These are phyloP conservation scores for Heliconius erato DNA, from an alignment of 2,888 invertebrate species.

Conservation along the genomic window DNA sequence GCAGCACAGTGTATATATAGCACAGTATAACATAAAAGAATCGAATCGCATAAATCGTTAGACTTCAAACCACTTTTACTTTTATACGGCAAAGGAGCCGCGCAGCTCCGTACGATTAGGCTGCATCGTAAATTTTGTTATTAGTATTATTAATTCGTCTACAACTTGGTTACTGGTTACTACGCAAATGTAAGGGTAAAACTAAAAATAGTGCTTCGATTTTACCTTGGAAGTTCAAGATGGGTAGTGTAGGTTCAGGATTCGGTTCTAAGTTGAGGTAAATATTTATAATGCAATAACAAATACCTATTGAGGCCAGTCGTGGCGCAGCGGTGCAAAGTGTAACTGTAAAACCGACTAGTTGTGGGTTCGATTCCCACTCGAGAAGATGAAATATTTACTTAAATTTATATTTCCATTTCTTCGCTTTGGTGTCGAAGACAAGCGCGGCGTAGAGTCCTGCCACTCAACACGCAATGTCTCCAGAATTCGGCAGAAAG, in stretches of 20 bases:
- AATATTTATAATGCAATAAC: background rate
- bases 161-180: constrained; percentile 23
- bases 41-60: constrained; percentile 42
- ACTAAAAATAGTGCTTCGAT: background rate
- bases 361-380: too few relatives aligned
- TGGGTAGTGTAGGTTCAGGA: background rate
- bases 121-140: constrained; percentile 62
- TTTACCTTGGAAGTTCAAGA: background rate
- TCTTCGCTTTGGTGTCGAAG: too few relatives aligned
- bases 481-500: too few relatives aligned
- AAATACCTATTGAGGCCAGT: too few relatives aligned
- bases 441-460: too few relatives aligned
- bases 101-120: constrained; percentile 51
- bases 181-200: background rate
- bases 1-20: background rate
- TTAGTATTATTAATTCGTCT: constrained; percentile 60
- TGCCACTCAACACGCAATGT: too few relatives aligned
- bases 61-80: constrained; percentile 59
- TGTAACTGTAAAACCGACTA: too few relatives aligned
- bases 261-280: background rate
- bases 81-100: constrained; percentile 53
- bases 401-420: too few relatives aligned
- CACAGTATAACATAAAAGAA: constrained; percentile 5
- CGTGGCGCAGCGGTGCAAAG: too few relatives aligned
- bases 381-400: too few relatives aligned